Percentiles rank a stretch among this genome's conserved stretches.
Conservation (phyloP, 2,797 vertebrate genomes). For the Danio aesculapii region DNA sequence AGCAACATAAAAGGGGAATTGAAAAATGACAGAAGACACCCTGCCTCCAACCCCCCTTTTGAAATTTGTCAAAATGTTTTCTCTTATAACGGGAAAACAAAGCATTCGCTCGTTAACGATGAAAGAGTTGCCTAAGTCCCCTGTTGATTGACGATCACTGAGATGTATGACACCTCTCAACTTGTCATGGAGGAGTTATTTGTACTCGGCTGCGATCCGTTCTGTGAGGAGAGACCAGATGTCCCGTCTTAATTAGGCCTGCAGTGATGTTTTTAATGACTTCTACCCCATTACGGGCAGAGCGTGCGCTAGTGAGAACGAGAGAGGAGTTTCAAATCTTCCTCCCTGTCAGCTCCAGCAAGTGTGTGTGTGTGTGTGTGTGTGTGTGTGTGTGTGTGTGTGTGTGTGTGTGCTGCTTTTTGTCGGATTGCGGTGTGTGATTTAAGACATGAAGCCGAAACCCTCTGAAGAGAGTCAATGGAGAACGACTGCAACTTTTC, state of each 20-base stretch:
- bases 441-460: slow-evolving; percentile 71
- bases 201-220: slow-evolving; percentile 80
- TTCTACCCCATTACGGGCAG: slow-evolving; percentile 80
- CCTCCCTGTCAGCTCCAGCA: slow-evolving; percentile 65
- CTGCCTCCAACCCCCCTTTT: slow-evolving; percentile 57
- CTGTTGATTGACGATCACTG: slow-evolving; percentile 83
- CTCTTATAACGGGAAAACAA: slow-evolving; percentile 75
- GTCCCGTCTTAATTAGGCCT: slow-evolving; percentile 86
- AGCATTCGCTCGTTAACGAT: slow-evolving; percentile 80
- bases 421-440: slow-evolving; percentile 60
- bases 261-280: slow-evolving; percentile 86
- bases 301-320: slow-evolving; percentile 59
- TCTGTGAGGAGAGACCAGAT: slow-evolving; percentile 84
- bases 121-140: slow-evolving; percentile 79
- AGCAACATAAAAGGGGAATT: slow-evolving; percentile 72
- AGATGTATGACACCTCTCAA: slow-evolving; percentile 86
- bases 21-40: slow-evolving; percentile 67
- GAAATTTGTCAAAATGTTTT: slow-evolving; percentile 71
- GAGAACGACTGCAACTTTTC: slow-evolving; percentile 66
- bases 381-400: slow-evolving; percentile 61
- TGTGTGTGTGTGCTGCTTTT: slow-evolving; percentile 71
- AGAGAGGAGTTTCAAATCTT: slow-evolving; percentile 75
- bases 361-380: slow-evolving; percentile 56
- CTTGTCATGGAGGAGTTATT: slow-evolving; percentile 83
- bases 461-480: slow-evolving; percentile 68